phyloP scores from a whole-genome alignment of 2,888 invertebrate genomes.

The Eutolmus rufibarbis region DNA sequence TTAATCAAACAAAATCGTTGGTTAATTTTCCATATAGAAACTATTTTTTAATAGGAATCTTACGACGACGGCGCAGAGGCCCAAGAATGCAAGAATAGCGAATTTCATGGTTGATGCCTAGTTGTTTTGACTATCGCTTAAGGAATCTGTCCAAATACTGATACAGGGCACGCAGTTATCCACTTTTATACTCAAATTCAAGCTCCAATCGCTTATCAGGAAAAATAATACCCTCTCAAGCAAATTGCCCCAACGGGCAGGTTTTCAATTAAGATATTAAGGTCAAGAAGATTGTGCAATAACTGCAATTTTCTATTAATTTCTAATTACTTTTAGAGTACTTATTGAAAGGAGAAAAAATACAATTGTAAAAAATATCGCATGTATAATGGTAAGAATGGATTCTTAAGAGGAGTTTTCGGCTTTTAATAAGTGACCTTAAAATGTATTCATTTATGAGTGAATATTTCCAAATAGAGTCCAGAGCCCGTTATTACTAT shows the following conservation, averaged over 20 bases:
- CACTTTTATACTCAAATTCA: not conserved
- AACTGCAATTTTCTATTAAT: not conserved
- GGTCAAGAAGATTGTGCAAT: not conserved
- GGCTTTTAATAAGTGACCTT: too few relatives aligned
- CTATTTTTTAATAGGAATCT: not conserved
- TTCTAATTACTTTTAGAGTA: not conserved
- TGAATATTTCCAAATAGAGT: too few relatives aligned
- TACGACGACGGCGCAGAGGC: constrained; percentile 40
- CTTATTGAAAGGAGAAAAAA: not conserved
- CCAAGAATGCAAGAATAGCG: constrained; percentile 42
- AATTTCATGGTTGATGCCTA: constrained; percentile 43
- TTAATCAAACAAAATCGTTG: not conserved
- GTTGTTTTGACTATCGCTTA: not conserved
- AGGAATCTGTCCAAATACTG: not conserved
- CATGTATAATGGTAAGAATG: not conserved
- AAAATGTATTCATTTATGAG: too few relatives aligned
- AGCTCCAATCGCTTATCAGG: not conserved
- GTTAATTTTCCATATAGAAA: not conserved
- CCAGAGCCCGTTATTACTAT: too few relatives aligned
- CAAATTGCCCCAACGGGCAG: not conserved
- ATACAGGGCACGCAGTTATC: not conserved
- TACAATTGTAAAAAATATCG: not conserved
- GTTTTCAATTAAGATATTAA: not conserved
- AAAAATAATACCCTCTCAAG: not conserved
- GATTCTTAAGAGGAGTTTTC: too few relatives aligned